Base-by-base conservation (phyloP, 2,888 invertebrate genomes). In the Hetaerina titia region DNA sequence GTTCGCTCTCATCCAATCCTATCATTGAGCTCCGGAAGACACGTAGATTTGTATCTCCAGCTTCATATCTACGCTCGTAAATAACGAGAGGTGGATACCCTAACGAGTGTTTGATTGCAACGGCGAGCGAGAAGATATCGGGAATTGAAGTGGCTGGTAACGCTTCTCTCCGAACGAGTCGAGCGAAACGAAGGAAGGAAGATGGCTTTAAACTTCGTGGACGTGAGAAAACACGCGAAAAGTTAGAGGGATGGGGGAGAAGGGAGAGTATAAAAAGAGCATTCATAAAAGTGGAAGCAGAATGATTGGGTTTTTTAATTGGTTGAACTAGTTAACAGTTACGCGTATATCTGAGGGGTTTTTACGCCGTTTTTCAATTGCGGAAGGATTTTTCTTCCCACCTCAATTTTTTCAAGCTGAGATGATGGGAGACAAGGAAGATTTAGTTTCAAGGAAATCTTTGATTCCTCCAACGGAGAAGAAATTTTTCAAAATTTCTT, bases 61-160 rank as follows among this genome's bases (percentile, higher is more conserved):
- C 63, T 92, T 69, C 64, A 69, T 69, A 69, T 69, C 92, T 64
- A 56, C 56, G 56, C 92, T 92, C 92, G 92, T 92, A 92, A 92
- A 92, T 92, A 92, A 92, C 92, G n/a, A 45, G 56, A n/a, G 64
- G 74, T 56, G 69, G 64, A 92, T 92, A 92, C 45, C 92, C 92
- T 92, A 92, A 92, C 92, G 92, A 92, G 92, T 92, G 92, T 92
- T 92, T 92, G 92, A 92, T 92, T 92, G 92, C 69, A 56, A 69
- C 60, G 69, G 92, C 56, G 81, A 81, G 92, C 69, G 92, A 74
- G 81, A 69, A 92, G 92, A 92, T 92, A 92, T 64, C 92, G 69
- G 69, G 92, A 64, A 64, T 45, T 74, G 92, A 92, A 92, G 69
- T 92, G 69, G 92, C 69, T 92, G 56, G 69, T 92, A 69, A 92